Percentiles rank a stretch among this genome's conserved stretches.
Evolutionary conservation across 2,797 vertebrate species (phyloP).

Genomic region (Urophycis tenuis): DNA sequence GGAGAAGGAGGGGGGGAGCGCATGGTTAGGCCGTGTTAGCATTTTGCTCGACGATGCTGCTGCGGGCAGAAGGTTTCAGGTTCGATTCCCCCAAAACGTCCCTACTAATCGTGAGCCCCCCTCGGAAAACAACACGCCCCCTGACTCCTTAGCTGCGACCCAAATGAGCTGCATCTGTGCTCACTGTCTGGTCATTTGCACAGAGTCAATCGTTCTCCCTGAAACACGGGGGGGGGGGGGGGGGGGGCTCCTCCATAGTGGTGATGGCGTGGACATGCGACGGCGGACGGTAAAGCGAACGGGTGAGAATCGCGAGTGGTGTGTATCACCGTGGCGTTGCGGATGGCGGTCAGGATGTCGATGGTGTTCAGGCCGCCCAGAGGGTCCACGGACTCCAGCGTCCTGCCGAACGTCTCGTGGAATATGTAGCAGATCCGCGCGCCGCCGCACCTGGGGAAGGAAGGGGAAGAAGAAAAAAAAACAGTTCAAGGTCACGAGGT

Average conservation of each 20-base stretch:
- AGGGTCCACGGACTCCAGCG: constrained; percentile 95
- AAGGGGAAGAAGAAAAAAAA: constrained; percentile 32
- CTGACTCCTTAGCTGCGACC: too few species aligned
- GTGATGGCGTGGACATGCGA: too few species aligned
- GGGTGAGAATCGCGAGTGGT: not conserved
- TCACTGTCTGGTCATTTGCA: not conserved
- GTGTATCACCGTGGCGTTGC: constrained; percentile 89
- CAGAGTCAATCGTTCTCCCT: not conserved
- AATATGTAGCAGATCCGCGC: constrained; percentile 98
- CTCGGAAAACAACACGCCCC: too few species aligned
- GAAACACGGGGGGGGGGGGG: not conserved
- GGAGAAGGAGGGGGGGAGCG: too few species aligned
- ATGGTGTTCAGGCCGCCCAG: constrained; percentile 96
- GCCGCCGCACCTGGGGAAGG: constrained; percentile 84
- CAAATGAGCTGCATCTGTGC: not conserved
- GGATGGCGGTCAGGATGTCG: constrained; percentile 95
- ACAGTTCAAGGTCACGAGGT: constrained; percentile 10
- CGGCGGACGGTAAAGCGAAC: too few species aligned
- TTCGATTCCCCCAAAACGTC: too few species aligned
- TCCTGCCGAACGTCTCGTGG: constrained; percentile 97
- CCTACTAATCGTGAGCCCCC: too few species aligned
- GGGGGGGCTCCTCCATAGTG: too few species aligned
- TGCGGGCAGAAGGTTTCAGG: too few species aligned
- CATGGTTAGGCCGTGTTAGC: too few species aligned
- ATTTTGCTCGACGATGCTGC: too few species aligned